Evolutionary conservation across 2,888 invertebrate species (phyloP), one percentile per base, ranked within the genome.

Genomic region (Tetheella fluctuosa): DNA sequence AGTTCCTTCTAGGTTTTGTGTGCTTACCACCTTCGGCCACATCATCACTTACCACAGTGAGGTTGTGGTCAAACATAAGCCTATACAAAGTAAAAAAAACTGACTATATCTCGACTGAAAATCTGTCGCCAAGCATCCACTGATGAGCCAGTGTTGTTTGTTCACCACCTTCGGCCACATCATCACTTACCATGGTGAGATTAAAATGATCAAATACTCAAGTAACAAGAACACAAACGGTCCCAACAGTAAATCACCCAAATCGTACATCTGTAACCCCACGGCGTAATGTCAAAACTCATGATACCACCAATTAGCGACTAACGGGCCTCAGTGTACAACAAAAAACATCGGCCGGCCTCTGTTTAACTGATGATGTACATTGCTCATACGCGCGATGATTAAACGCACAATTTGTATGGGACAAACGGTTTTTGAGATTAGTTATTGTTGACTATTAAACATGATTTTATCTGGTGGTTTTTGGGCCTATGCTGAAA

Each of bases 361-460:
- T 60, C 63, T 15, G 53, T 28, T 28, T 54, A 54, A 77, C 76
- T 82, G 82, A 88, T 86, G 83, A 70, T 73, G 64, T 70, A 72
- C 84, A 88, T 88, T 80, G 69, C 75, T 87, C 88, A 85, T 80
- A 76, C 76, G 69, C 68, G 65, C 66, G 72, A 76, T 88, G 88
- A 89, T 86, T 84, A 85, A 88, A 78, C 74, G 82, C 62, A 67
- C 81, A 72, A 86, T 88, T 88, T 85, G 83, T 80, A 77, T 70
- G 67, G 79, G 73, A 73, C 73, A 67, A 63, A 59, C 62, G 61
- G 62, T 59, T 39, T 59, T 60, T 59, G 53, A 34, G 56, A 53
- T 60, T 54, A 39, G 52, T 59, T 56, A 58, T 28, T 55, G 48
- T 54, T 58, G 52, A 48, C 48, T 42, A 39, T 39, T 42, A 48